A percentile compares a stretch with the other conserved stretches of the same genome.
Conservation (phyloP, 1,140 invertebrate genomes). For the Drosophila dunni region DNA sequence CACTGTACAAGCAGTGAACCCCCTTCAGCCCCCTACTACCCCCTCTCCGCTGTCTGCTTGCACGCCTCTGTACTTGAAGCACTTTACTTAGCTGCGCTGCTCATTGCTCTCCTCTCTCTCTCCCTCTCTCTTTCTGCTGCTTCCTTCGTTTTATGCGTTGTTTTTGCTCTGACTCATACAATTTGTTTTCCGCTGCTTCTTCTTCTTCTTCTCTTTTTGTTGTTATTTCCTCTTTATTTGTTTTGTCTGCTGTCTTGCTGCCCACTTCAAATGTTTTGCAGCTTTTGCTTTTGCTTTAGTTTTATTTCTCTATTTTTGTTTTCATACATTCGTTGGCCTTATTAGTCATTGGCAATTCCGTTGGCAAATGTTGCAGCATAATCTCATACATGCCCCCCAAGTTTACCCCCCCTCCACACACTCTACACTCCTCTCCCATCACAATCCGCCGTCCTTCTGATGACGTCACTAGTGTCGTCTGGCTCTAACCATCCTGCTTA, state of each 20-base stretch:
- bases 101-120: slow-evolving; percentile 12
- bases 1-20: slow-evolving; percentile 19
- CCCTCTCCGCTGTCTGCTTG: background rate
- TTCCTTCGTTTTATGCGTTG: slow-evolving; percentile 7
- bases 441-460: slow-evolving; percentile 10
- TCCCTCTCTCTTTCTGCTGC: slow-evolving; percentile 24
- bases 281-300: slow-evolving; percentile 17
- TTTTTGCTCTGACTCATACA: slow-evolving; percentile 31
- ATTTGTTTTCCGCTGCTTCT: slow-evolving; percentile 17
- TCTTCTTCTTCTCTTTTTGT: slow-evolving; percentile 11
- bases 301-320: slow-evolving; percentile 26
- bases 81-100: slow-evolving; percentile 26
- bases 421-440: background rate
- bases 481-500: slow-evolving; percentile 5
- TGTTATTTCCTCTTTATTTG: slow-evolving; percentile 17
- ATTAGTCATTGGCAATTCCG: slow-evolving; percentile 68
- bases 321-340: slow-evolving; percentile 34
- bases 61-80: slow-evolving; percentile 18
- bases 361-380: slow-evolving; percentile 66
- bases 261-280: slow-evolving; percentile 34
- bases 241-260: slow-evolving; percentile 33
- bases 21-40: background rate
- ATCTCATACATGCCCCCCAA: slow-evolving; percentile 11
- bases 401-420: background rate
- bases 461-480: slow-evolving; percentile 35